phyloP scores from a whole-genome alignment of 2,113 vertebrate genomes.

The Thamnophis sirtalis region DNA sequence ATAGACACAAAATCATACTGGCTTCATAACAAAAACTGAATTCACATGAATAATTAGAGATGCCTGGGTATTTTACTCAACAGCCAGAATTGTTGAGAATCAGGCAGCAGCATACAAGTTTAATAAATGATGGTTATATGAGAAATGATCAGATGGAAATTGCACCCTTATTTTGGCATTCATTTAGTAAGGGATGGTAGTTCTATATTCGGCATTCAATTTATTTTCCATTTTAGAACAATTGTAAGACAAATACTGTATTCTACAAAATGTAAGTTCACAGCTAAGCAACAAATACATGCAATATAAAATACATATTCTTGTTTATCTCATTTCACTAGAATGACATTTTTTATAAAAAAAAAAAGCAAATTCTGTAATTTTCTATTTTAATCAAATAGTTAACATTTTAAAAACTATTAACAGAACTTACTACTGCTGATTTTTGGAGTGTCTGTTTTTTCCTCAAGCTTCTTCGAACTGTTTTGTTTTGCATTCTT shows the following conservation, averaged over 20 bases:
- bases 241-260: neutral
- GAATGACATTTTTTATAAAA: neutral
- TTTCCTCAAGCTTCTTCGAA: slow-evolving; percentile 59
- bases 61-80: neutral
- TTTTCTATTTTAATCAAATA: neutral
- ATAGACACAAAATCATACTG: neutral
- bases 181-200: neutral
- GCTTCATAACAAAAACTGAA: neutral
- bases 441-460: slow-evolving; percentile 61
- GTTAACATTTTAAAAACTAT: neutral
- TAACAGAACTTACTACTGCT: slow-evolving; percentile 74
- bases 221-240: neutral
- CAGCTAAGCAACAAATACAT: neutral
- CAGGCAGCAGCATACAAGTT: neutral
- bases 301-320: neutral
- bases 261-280: neutral
- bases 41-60: neutral
- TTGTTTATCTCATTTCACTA: neutral
- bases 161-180: neutral
- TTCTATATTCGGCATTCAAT: neutral
- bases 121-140: neutral
- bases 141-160: neutral
- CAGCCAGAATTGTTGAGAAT: neutral
- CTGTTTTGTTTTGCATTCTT: slow-evolving; percentile 62
- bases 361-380: neutral